Conservation (phyloP, 2,888 invertebrate species). For the Dicranocentrus wangi region DNA sequence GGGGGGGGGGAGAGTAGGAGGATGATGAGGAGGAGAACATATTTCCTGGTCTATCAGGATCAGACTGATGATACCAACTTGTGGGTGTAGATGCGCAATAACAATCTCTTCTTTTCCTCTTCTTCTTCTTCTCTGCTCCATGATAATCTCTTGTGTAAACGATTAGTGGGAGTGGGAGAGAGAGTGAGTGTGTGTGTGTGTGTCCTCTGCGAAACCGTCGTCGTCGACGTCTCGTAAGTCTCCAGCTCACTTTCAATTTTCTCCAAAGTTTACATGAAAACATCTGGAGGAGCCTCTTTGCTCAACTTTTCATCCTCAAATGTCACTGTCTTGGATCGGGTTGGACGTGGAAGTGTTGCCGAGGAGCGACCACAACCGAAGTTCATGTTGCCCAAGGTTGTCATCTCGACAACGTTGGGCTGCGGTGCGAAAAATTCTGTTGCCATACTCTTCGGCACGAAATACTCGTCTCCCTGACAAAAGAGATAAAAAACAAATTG, state of each 20-base stretch:
- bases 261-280: slow-evolving; percentile 70
- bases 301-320: slow-evolving; percentile 72
- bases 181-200: neutral
- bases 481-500: too few relatives aligned
- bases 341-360: slow-evolving; percentile 71
- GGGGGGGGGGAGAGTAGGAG: neutral
- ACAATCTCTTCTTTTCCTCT: neutral
- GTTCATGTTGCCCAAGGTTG: slow-evolving; percentile 69
- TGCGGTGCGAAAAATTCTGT: slow-evolving; percentile 72
- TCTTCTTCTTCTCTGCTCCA: neutral
- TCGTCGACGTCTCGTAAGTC: too few relatives aligned
- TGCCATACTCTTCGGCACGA: slow-evolving; percentile 73
- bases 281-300: slow-evolving; percentile 72
- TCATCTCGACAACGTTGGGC: slow-evolving; percentile 72
- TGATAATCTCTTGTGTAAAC: neutral
- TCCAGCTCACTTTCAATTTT: neutral
- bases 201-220: neutral
- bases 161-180: neutral
- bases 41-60: too few relatives aligned
- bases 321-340: slow-evolving; percentile 72
- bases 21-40: neutral
- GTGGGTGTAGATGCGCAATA: too few relatives aligned
- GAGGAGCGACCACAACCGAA: slow-evolving; percentile 70
- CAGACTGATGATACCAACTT: too few relatives aligned
- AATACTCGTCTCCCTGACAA: slow-evolving; percentile 72